Evolutionary conservation across 2,797 vertebrate species (phyloP), one percentile per base, ranked within the genome.

Genomic region (Brotula barbata): DNA sequence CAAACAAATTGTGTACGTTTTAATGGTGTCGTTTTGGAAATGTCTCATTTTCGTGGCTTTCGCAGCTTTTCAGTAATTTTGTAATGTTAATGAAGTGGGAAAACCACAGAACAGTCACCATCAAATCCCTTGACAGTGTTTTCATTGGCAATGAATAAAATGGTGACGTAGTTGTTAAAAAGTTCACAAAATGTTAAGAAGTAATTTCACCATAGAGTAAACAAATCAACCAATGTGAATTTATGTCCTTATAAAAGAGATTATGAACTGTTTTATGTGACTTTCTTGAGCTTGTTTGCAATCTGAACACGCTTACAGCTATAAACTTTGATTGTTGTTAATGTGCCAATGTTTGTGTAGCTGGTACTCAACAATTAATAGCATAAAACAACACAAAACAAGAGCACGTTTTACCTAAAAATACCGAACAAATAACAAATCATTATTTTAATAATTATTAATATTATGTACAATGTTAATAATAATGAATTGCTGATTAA

Each of bases 31-130:
- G 1, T 51, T 64, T 48, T 20, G 3, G 19, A 40, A 20, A 40
- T 34, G 6, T 57, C 31, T 48, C 4, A 31, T 13, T 59, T 67
- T 58, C 8, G n/a, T 33, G 19, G 19, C 47, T 68, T 54, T 67
- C 28, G 14, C 28, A 45, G 8, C 16, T 41, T 53, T 53, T 0
- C 0, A 7, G 2, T 37, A 7, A 17, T 40, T 10, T 16, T 39
- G 9, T 43, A 23, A 40, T n/a, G 37, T 39, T 58, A 2, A 59
- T 2, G 13, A 21, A 21, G 16, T 43, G 33, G 54, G 22, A 66
- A 47, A 67, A 59, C 28, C 45, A n/a, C 58, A 8, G 50, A 42
- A 42, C 14, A 6, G 7, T 58, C 14, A 42, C 21, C 33, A 45
- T 55, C 0, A 19, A 57, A 57, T 41, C 16, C 48, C 15, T 68